These are phyloP conservation scores for Acinonyx jubatus DNA, from an alignment of 2,113 vertebrate species.

Conservation along the genomic window DNA sequence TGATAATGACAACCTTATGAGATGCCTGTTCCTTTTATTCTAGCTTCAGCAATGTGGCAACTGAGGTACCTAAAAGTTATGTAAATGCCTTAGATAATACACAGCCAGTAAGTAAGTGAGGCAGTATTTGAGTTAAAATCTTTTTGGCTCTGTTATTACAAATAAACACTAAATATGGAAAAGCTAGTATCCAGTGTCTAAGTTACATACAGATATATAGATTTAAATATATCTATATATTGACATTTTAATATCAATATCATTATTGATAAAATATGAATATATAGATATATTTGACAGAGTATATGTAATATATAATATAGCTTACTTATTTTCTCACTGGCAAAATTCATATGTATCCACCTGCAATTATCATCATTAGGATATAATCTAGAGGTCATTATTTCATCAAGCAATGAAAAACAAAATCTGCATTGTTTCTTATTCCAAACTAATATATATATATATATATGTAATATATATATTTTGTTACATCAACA, in stretches of 20 bases:
- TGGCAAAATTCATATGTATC: neutral
- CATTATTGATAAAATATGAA: neutral
- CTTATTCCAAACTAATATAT: neutral
- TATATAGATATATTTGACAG: neutral
- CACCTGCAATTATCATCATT: neutral
- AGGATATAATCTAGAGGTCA: neutral
- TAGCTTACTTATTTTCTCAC: neutral
- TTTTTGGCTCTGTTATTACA: neutral
- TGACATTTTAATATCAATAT: neutral
- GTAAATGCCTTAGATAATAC: neutral
- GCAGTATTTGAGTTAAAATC: neutral
- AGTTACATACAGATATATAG: neutral
- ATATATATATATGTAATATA: too few species aligned
- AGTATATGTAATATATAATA: neutral
- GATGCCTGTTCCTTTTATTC: neutral
- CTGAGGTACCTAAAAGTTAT: neutral
- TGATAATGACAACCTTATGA: neutral
- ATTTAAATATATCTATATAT: neutral
- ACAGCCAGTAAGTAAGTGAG: neutral
- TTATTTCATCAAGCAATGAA: neutral
- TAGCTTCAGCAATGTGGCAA: neutral
- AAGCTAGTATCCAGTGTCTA: too few species aligned
- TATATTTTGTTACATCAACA: neutral
- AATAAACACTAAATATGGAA: neutral
- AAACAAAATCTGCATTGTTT: neutral